phyloP scores from a whole-genome alignment of 2,797 vertebrate genomes.

The Scolopax bukidnonensis region DNA sequence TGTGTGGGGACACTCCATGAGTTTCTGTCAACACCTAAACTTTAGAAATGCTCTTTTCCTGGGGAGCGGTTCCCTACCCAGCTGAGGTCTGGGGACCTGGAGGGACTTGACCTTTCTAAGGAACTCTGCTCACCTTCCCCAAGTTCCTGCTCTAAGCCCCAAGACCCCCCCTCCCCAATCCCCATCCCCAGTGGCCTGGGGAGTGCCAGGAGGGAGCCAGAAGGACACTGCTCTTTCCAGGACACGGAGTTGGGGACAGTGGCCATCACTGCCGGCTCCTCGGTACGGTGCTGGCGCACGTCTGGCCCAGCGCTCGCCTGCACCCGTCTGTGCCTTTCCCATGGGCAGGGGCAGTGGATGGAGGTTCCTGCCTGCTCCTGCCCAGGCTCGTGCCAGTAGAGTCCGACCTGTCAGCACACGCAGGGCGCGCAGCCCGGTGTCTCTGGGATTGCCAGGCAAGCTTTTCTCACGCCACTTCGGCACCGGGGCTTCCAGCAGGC shows the following conservation, averaged over 20 bases:
- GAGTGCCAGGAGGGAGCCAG: neutral
- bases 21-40: neutral
- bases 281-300: too few species aligned
- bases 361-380: neutral
- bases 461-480: constrained; percentile 12
- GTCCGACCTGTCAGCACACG: neutral
- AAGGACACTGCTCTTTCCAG: fast-evolving
- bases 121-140: neutral
- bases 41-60: fast-evolving
- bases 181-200: neutral
- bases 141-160: neutral
- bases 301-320: neutral
- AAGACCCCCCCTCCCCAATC: too few species aligned
- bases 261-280: too few species aligned
- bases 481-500: neutral
- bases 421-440: fast-evolving
- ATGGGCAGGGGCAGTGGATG: neutral
- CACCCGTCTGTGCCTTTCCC: neutral
- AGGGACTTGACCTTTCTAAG: neutral
- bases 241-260: fast-evolving
- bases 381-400: fast-evolving
- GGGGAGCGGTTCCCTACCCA: neutral
- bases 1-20: fast-evolving
- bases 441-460: neutral
- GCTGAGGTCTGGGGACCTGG: neutral